These are phyloP conservation scores for Caenorhabditis parvicauda DNA, from an alignment of 2,888 invertebrate genomes.

Conservation along the genomic window DNA sequence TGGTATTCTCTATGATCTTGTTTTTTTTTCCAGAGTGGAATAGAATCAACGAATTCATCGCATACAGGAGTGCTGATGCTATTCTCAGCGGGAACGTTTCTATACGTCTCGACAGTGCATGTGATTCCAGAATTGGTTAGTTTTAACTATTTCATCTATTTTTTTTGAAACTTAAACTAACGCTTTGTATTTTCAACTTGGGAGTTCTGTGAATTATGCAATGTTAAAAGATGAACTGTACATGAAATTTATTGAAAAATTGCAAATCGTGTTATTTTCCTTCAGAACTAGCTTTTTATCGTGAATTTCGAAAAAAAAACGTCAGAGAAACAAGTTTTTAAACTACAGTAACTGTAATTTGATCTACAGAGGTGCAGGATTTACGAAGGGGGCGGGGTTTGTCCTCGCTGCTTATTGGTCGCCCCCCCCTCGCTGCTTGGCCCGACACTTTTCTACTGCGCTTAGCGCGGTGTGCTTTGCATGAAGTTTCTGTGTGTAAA, in stretches of 20 bases:
- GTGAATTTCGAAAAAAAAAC: no score
- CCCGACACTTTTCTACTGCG: no score
- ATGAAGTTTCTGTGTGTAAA: neutral
- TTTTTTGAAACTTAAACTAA: no score
- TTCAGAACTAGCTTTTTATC: neutral
- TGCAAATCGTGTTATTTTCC: neutral
- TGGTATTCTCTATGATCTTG: neutral
- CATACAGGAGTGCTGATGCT: conserved; percentile 96
- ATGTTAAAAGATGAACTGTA: neutral
- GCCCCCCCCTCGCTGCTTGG: no score
- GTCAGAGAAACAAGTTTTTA: no score
- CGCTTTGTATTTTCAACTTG: neutral
- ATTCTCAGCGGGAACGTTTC: conserved; percentile 96
- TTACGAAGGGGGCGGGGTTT: no score
- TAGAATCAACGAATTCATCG: no score
- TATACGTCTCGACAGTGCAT: conserved; percentile 97
- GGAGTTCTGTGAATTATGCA: neutral
- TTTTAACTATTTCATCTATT: conserved; percentile 1
- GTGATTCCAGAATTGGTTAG: conserved; percentile 83
- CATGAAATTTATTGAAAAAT: neutral
- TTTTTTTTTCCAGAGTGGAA: conserved; percentile 8
- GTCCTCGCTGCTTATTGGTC: no score
- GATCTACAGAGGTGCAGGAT: no score
- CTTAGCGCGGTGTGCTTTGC: no score
- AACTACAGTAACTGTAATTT: no score